Evolutionary conservation across 2,113 vertebrate genomes (phyloP).

Genomic region (Pollimyrus isidori): DNA sequence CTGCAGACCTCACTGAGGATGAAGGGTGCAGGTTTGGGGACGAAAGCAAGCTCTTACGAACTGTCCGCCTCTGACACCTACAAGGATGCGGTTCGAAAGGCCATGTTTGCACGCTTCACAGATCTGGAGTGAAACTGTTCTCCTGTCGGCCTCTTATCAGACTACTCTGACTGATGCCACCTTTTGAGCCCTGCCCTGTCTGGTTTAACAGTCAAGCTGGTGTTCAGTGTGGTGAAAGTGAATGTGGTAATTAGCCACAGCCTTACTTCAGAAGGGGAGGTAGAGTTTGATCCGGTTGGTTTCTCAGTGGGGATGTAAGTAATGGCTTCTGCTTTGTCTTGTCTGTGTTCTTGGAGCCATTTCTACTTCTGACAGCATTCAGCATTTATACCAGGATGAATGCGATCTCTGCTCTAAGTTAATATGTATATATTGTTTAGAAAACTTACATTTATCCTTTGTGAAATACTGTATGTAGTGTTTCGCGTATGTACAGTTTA

Average conservation of each 20-base stretch:
- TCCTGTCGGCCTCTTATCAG: too few species aligned
- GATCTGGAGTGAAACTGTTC: constrained; percentile 64
- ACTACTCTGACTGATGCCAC: background rate
- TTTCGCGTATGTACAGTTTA: constrained; percentile 34
- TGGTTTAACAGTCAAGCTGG: background rate
- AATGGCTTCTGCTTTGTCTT: background rate
- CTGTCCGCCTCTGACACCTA: constrained; percentile 70
- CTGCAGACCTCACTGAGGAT: constrained; percentile 69
- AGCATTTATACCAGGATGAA: background rate
- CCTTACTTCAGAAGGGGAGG: background rate
- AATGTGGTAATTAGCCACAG: background rate
- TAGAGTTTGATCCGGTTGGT: background rate
- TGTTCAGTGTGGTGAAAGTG: background rate
- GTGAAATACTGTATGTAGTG: constrained; percentile 15
- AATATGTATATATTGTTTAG: constrained; percentile 24
- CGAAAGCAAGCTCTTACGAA: constrained; percentile 70
- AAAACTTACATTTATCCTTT: background rate
- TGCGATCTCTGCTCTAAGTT: background rate
- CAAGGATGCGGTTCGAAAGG: constrained; percentile 75
- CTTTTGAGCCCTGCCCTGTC: background rate
- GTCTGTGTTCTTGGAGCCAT: constrained; percentile 1
- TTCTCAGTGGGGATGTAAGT: background rate
- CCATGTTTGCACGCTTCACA: constrained; percentile 78
- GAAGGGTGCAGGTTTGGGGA: constrained; percentile 71
- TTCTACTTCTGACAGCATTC: background rate